phyloP scores from a whole-genome alignment of 1,140 invertebrate genomes.

The Lamellibrachia luymesi region DNA sequence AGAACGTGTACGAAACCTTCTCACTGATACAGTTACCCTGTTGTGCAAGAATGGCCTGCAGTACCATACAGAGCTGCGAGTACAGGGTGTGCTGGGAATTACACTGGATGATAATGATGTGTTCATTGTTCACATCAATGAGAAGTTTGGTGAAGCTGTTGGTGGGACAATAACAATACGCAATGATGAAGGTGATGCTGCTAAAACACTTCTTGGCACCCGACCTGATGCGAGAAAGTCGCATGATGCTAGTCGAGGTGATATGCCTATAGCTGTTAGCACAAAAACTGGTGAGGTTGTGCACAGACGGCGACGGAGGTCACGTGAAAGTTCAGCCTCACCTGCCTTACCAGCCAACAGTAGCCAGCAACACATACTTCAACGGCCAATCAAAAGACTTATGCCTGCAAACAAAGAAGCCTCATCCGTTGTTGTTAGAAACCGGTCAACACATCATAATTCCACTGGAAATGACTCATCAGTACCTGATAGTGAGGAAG shows the following conservation, averaged over 20 bases:
- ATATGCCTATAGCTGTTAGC: neutral
- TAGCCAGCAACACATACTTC: neutral
- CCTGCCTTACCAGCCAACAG: neutral
- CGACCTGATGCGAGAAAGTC: neutral
- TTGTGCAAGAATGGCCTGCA: constrained; percentile 27
- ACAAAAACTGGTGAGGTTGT: neutral
- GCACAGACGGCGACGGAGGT: neutral
- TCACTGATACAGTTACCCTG: constrained; percentile 24
- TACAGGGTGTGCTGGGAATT: constrained; percentile 27
- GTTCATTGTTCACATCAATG: constrained; percentile 21
- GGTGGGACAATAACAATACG: neutral
- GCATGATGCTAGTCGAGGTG: neutral
- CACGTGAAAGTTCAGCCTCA: neutral
- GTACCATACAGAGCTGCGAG: constrained; percentile 22
- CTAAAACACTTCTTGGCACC: neutral
- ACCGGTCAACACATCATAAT: neutral
- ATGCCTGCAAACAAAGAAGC: neutral
- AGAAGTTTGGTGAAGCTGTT: neutral
- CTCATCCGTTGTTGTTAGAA: neutral
- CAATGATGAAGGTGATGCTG: neutral
- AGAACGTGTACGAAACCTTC: constrained; percentile 21
- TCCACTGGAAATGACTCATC: neutral
- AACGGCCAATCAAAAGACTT: neutral
- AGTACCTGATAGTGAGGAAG: neutral
- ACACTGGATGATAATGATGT: constrained; percentile 26